Conservation (phyloP, 1,140 invertebrate genomes). For the Hirudo medicinalis region DNA sequence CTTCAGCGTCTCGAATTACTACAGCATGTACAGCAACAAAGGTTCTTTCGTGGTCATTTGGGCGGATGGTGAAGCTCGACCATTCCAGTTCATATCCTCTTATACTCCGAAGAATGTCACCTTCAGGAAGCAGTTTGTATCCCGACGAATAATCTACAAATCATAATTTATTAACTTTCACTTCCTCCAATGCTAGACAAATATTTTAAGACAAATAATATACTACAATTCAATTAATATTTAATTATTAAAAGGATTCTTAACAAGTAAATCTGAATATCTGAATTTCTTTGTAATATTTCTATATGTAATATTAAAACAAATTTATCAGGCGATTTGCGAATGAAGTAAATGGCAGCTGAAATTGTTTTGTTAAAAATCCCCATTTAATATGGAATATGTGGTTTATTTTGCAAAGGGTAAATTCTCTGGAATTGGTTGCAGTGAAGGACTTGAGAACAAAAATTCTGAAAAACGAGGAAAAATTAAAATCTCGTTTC, state of each 20-base stretch:
- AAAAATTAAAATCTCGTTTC: not conserved
- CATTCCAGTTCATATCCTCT: conserved; percentile 62
- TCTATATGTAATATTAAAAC: too few species aligned
- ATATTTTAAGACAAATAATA: too few species aligned
- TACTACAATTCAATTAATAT: too few species aligned
- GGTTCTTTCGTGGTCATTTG: conserved; percentile 69
- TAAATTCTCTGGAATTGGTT: conserved; percentile 13
- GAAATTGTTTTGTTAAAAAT: too few species aligned
- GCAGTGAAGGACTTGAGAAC: conserved; percentile 17
- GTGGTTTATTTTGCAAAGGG: not conserved
- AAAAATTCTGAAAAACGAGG: conserved; percentile 6
- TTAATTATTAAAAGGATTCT: too few species aligned
- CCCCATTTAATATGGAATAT: too few species aligned
- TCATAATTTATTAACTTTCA: not conserved
- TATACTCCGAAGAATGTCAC: conserved; percentile 49
- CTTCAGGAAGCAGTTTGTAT: conserved; percentile 52
- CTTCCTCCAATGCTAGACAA: not conserved
- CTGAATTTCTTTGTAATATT: too few species aligned
- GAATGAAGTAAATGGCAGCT: too few species aligned
- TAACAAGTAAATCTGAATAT: too few species aligned
- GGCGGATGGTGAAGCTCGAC: conserved; percentile 56
- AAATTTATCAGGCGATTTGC: too few species aligned
- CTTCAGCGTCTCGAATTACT: conserved; percentile 87
- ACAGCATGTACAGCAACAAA: conserved; percentile 77
- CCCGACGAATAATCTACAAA: not conserved